phyloP scores from a whole-genome alignment of 37 sponge, comb jelly and placozoan species.

The Chondrilla cf. caribensis region DNA sequence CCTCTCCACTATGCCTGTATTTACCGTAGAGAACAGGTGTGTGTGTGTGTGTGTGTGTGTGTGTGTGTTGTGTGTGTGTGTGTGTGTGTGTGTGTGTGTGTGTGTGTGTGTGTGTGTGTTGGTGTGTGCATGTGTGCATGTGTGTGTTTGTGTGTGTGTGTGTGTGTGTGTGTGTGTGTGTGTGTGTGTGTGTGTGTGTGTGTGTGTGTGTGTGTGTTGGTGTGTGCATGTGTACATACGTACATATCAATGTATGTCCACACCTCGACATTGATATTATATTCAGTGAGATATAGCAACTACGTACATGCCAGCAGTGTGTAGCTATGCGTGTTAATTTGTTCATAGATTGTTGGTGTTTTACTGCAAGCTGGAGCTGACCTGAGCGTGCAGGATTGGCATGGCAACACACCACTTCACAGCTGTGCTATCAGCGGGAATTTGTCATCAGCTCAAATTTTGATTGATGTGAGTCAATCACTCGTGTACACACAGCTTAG shows the following conservation, averaged over 20 bases:
- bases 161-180: too few species aligned
- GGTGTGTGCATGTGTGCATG: neutral
- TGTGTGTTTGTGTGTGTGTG: too few species aligned
- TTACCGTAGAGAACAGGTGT: constrained; percentile 86
- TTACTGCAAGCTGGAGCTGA: constrained; percentile 69
- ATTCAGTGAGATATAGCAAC: neutral
- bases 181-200: too few species aligned
- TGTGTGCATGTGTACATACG: too few species aligned
- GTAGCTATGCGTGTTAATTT: neutral
- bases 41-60: constrained; percentile 27
- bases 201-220: too few species aligned
- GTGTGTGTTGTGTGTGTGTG: too few species aligned
- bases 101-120: neutral
- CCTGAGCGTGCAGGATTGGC: constrained; percentile 56
- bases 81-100: neutral
- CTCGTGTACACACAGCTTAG: too few species aligned
- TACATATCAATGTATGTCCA: too few species aligned
- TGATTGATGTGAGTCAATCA: constrained; percentile 57
- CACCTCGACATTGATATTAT: too few species aligned
- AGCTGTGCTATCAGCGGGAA: constrained; percentile 90
- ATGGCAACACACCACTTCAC: constrained; percentile 93
- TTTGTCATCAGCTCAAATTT: constrained; percentile 67
- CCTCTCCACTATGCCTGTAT: constrained; percentile 93
- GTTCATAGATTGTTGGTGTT: constrained; percentile 57
- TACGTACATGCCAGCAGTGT: neutral